Percentiles rank a stretch among this genome's conserved stretches.
Conservation (phyloP, 2,113 vertebrate species). For the Heterotilapia buettikoferi region DNA sequence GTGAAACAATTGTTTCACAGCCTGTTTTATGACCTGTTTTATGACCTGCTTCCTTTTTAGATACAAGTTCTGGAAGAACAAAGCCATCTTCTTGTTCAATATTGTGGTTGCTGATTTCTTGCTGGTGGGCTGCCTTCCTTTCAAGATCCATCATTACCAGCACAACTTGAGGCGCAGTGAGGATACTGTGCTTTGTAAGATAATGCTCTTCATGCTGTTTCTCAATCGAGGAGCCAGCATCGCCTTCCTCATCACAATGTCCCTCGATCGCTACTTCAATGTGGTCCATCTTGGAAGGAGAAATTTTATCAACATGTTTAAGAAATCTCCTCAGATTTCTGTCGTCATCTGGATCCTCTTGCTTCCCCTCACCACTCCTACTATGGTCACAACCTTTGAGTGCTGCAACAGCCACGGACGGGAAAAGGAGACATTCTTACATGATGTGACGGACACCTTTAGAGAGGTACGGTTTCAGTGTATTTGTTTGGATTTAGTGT, state of each 20-base stretch:
- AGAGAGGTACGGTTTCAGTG: constrained; percentile 28
- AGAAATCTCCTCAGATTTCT: constrained; percentile 48
- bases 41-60: constrained; percentile 3
- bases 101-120: constrained; percentile 76
- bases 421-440: accelerated
- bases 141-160: constrained; percentile 65
- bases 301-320: constrained; percentile 57
- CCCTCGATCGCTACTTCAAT: constrained; percentile 75
- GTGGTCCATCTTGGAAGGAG: constrained; percentile 67
- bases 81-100: constrained; percentile 75
- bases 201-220: constrained; percentile 73
- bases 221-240: constrained; percentile 75
- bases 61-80: constrained; percentile 77
- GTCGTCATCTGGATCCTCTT: constrained; percentile 67
- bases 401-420: constrained; percentile 66
- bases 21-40: too few species aligned
- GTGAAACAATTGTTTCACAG: not conserved
- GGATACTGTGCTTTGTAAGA: constrained; percentile 36
- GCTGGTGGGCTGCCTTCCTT: constrained; percentile 70
- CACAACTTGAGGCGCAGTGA: constrained; percentile 49
- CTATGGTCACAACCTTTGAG: constrained; percentile 61
- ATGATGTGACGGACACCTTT: constrained; percentile 26
- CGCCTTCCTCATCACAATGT: constrained; percentile 73
- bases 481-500: not conserved
- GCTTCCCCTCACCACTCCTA: constrained; percentile 63